A percentile compares a stretch with the other conserved stretches of the same genome.
Conservation (phyloP, 2,113 vertebrate species). For the Eonycteris spelaea region DNA sequence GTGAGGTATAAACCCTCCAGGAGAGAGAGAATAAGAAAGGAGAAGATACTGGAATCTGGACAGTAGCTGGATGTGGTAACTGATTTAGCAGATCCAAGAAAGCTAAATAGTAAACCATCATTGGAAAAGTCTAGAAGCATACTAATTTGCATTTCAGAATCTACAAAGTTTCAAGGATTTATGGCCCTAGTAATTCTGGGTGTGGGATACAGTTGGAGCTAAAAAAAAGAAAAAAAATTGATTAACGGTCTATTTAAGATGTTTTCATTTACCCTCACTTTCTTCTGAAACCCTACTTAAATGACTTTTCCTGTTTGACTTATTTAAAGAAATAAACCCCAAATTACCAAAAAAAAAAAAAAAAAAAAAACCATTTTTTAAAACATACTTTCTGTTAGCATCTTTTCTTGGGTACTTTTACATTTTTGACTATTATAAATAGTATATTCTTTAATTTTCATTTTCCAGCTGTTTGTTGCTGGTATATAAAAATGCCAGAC, state of each 20-base stretch:
- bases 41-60: background rate
- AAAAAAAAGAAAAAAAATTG: background rate
- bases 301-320: background rate
- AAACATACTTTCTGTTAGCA: background rate
- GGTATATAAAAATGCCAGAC: background rate
- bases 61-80: background rate
- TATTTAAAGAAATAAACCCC: background rate
- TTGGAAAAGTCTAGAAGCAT: background rate
- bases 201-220: background rate
- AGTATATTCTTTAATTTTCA: background rate
- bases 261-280: background rate
- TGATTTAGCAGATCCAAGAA: background rate
- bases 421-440: background rate
- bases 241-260: background rate
- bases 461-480: slow-evolving; percentile 22
- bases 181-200: background rate
- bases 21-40: background rate
- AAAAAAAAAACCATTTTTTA: background rate
- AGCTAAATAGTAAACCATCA: background rate
- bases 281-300: background rate
- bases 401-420: background rate
- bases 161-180: background rate
- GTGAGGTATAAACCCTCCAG: background rate
- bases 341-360: background rate
- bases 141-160: background rate